Evolutionary conservation across 1,140 invertebrate species (phyloP).

Genomic region (Tenebrio molitor): DNA sequence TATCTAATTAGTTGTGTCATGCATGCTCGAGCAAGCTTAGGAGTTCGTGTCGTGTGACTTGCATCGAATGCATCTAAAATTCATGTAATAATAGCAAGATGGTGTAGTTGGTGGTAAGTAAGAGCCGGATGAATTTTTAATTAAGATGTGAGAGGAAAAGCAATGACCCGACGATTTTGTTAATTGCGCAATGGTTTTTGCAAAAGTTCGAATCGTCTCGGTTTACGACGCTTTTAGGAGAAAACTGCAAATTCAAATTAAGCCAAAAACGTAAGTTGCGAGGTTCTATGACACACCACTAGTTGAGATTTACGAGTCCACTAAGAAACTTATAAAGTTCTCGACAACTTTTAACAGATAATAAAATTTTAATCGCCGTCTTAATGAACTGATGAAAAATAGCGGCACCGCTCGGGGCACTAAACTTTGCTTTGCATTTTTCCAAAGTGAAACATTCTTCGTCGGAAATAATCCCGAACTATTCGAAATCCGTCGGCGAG

Average conservation of each 20-base stretch:
- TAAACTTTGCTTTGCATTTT: neutral
- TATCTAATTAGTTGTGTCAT: constrained; percentile 10
- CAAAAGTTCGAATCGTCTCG: no score
- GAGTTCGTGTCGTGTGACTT: no score
- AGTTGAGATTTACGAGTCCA: constrained; percentile 12
- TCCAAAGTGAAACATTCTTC: neutral
- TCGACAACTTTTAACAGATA: constrained; percentile 29
- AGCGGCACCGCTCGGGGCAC: neutral
- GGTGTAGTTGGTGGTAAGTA: no score
- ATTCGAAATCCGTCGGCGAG: constrained; percentile 34
- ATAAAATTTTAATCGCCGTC: constrained; percentile 30
- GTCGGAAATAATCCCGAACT: no score
- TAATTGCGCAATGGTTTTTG: no score
- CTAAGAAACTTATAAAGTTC: neutral
- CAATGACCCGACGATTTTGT: no score
- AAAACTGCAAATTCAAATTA: no score
- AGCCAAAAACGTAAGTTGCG: constrained; percentile 28
- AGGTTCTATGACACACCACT: constrained; percentile 12
- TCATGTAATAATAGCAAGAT: no score
- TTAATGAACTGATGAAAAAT: constrained; percentile 1
- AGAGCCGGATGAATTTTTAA: no score
- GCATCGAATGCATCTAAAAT: constrained; percentile 8
- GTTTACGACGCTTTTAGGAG: neutral
- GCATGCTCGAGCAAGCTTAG: no score
- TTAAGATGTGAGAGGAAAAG: no score